Base-by-base conservation (phyloP, 1,140 invertebrate genomes). In the Daktulosphaira vitifoliae region DNA sequence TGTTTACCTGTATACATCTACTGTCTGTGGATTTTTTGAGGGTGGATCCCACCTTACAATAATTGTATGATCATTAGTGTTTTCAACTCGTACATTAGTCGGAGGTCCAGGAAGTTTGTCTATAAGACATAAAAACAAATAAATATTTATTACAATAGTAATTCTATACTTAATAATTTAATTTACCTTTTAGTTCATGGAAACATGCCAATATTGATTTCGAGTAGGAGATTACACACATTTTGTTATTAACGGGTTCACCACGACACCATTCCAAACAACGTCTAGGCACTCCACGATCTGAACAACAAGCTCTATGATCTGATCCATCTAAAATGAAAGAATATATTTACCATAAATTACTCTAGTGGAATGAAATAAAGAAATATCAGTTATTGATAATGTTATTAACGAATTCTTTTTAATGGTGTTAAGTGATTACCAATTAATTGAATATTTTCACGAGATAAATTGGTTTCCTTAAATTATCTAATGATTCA, bases 251-350 rank as follows among this genome's bases (percentile, higher is more conserved):
- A 20, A 79, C 71, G 0, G 84, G 77, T 67, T 85, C 80, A 1
- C 86, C 85, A 0, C 81, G 75, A 70, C 86, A 88, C 80, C 86
- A 87, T 71, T 89, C 86, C 33, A 90, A 75, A 71, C 88, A 90
- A 39, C 80, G 78, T 6, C 83, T 76, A 0, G 87, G 86, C 5
- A 91, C 85, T 20, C 85, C 82, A 72, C 79, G 81, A 9, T 85
- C 81, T 1, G 83, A 82, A 72, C 89, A 91, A 71, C 88, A 91
- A 42, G 81, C 81, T 20, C 88, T 76, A 72, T 90, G 88, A 74
- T 91, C 88, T 68, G 77, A 76, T 1, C 80, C 79, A 70, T 81
- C 80, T 79, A 71, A 38, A 70, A 65, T 22, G 11, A 33, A n/a
- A n/a, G n/a, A 33, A 33, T 33, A 33, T 33, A 33, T 33, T n/a